phyloP scores from a whole-genome alignment of 2,113 vertebrate genomes.

The Cynopterus brachyotis region DNA sequence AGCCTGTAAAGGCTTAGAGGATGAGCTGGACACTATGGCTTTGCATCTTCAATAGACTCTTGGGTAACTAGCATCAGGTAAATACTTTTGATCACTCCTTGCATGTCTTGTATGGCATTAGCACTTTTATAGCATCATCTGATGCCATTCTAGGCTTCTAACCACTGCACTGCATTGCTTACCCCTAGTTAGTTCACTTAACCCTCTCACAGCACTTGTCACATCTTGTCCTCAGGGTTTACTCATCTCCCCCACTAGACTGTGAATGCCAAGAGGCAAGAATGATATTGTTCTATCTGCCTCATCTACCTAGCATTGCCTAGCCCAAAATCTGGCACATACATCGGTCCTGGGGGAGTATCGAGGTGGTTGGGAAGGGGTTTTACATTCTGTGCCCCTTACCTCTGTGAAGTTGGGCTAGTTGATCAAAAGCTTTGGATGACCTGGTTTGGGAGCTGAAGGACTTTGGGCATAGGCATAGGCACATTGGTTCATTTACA shows the following conservation, averaged over 20 bases:
- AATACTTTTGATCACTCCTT: not conserved
- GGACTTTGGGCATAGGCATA: not conserved
- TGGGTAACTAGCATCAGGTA: not conserved
- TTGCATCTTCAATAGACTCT: not conserved
- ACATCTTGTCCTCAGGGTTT: not conserved
- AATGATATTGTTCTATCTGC: not conserved
- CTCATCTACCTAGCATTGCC: not conserved
- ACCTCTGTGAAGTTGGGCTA: not conserved
- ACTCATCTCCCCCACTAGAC: not conserved
- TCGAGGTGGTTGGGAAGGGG: not conserved
- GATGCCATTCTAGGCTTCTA: not conserved
- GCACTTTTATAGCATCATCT: not conserved
- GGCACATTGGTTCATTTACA: not conserved
- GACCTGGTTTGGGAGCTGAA: not conserved
- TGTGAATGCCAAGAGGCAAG: not conserved
- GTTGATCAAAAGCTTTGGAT: not conserved
- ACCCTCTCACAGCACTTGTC: not conserved
- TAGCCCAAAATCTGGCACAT: not conserved
- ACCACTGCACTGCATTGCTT: not conserved
- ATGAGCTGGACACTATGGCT: not conserved
- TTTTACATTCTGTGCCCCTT: not conserved
- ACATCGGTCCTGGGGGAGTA: not conserved
- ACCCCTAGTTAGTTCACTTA: not conserved
- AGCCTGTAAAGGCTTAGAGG: not conserved
- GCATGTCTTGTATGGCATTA: not conserved